phyloP scores from a whole-genome alignment of 2,888 invertebrate genomes.

The Gnatocerus cornutus region DNA sequence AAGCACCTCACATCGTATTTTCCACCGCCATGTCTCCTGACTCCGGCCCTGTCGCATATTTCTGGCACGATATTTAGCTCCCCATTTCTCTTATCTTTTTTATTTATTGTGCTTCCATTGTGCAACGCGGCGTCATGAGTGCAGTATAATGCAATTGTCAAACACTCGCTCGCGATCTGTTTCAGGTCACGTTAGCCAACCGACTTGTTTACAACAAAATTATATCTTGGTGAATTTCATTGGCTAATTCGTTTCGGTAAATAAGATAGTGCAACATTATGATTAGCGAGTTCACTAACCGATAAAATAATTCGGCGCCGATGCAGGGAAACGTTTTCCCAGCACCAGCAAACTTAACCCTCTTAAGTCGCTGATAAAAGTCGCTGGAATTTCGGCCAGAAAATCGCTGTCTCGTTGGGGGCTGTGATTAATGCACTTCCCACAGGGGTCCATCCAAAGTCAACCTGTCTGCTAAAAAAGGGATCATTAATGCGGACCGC shows the following conservation, averaged over 20 bases:
- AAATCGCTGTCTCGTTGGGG: constrained; percentile 41
- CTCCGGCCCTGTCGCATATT: too few relatives aligned
- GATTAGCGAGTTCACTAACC: constrained; percentile 52
- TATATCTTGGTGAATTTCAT: constrained; percentile 50
- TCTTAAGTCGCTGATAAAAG: constrained; percentile 34
- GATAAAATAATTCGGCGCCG: constrained; percentile 38
- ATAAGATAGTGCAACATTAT: constrained; percentile 49
- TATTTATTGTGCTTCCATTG: background rate
- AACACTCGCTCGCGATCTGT: constrained; percentile 40
- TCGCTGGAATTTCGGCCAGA: constrained; percentile 33
- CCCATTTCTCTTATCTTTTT: too few relatives aligned
- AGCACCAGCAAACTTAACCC: constrained; percentile 23
- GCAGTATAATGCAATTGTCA: constrained; percentile 29
- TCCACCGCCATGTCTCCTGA: too few relatives aligned
- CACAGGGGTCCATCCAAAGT: constrained; percentile 57
- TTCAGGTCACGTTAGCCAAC: constrained; percentile 49
- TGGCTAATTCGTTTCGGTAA: constrained; percentile 51
- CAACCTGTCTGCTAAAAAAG: constrained; percentile 59
- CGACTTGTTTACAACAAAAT: constrained; percentile 47
- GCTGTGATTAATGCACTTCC: constrained; percentile 62
- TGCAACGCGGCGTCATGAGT: constrained; percentile 11
- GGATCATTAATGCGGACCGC: constrained; percentile 58
- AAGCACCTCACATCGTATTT: too few relatives aligned
- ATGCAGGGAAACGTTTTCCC: constrained; percentile 36
- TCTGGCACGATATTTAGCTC: too few relatives aligned